A percentile compares a stretch with the other conserved stretches of the same genome.
Conservation (phyloP, 2,113 vertebrate genomes). For the Poicephalus meyeri region DNA sequence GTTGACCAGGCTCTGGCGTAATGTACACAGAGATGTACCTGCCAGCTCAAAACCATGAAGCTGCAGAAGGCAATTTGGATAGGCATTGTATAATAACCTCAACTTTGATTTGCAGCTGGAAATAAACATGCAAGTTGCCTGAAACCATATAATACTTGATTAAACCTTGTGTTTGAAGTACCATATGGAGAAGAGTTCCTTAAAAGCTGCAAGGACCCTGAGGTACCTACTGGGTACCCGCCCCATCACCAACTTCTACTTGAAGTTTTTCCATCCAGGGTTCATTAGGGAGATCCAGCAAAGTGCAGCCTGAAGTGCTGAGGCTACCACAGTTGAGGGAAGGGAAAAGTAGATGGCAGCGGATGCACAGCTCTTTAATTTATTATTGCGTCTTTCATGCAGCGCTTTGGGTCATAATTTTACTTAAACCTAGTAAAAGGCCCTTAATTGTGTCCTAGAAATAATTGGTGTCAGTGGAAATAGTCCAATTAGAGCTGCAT, state of each 20-base stretch:
- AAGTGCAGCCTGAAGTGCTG: not conserved
- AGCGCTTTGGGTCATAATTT: constrained; percentile 45
- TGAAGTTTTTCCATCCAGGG: not conserved
- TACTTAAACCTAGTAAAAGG: constrained; percentile 50
- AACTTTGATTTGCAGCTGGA: not conserved
- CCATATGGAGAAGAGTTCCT: not conserved
- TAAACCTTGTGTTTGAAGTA: not conserved
- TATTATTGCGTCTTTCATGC: constrained; percentile 15
- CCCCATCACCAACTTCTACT: not conserved
- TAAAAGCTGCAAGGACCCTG: not conserved
- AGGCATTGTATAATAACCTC: fast-evolving
- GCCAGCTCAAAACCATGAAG: not conserved
- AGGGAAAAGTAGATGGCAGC: not conserved
- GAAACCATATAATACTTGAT: not conserved
- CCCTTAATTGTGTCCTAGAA: constrained; percentile 59
- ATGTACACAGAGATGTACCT: not conserved
- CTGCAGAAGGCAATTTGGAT: not conserved
- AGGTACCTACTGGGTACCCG: not conserved
- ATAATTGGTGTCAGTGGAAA: constrained; percentile 70
- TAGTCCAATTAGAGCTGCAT: constrained; percentile 59
- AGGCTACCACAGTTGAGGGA: not conserved
- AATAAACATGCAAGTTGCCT: not conserved
- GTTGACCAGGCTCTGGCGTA: not conserved
- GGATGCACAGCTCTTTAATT: not conserved
- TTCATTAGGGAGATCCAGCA: not conserved